These are phyloP conservation scores for Stenodera caucasica DNA, from an alignment of 2,888 invertebrate genomes.

Conservation along the genomic window DNA sequence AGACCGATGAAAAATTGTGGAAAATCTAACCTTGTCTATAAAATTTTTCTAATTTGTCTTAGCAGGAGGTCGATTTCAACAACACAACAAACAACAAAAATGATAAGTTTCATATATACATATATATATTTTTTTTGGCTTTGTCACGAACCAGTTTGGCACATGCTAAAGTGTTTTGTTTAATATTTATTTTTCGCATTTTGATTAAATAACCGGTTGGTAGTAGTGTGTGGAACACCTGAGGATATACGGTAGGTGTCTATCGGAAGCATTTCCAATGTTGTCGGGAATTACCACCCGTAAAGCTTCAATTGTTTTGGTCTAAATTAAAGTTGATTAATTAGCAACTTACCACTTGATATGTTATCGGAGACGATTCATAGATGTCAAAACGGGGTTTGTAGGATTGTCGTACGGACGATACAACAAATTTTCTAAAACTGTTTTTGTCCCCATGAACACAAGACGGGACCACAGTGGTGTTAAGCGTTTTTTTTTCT, in stretches of 20 bases:
- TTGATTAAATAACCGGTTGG: conserved; percentile 23
- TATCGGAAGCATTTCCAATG: conserved; percentile 9
- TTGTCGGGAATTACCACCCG: conserved; percentile 18
- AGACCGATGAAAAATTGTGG: not conserved
- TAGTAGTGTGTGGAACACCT: conserved; percentile 13
- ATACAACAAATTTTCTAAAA: conserved; percentile 43
- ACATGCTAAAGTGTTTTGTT: conserved; percentile 18
- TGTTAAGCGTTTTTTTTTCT: conserved; percentile 51
- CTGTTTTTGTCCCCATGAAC: conserved; percentile 45
- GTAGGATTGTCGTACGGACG: not conserved
- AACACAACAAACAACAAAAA: not conserved
- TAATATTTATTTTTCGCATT: conserved; percentile 22
- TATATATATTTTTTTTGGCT: conserved; percentile 17
- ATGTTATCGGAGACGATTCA: no score
- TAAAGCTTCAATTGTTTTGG: conserved; percentile 10
- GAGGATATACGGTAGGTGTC: conserved; percentile 22
- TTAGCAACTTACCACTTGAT: no score
- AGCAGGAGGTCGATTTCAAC: conserved; percentile 25
- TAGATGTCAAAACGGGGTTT: not conserved
- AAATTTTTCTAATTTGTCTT: conserved; percentile 18
- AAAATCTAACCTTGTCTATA: conserved; percentile 10
- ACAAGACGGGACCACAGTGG: conserved; percentile 49
- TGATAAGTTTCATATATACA: not conserved
- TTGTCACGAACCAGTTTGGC: conserved; percentile 21
- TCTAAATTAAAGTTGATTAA: no score